A percentile compares a stretch with the other conserved stretches of the same genome.
Evolutionary conservation across 2,113 vertebrate species (phyloP).

Genomic region (Dipodomys spectabilis): DNA sequence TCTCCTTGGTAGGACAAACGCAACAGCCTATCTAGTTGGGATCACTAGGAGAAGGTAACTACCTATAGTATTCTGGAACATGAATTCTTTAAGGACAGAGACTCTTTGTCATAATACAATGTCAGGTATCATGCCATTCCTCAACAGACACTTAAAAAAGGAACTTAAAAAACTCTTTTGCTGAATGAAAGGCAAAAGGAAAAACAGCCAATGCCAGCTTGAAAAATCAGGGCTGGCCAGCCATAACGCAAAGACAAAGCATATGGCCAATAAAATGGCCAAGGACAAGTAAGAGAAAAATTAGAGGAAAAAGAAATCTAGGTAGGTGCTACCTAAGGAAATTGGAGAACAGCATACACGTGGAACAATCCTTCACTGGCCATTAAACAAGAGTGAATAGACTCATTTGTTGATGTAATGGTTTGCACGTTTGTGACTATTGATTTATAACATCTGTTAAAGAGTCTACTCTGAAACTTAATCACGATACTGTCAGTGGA

Average conservation of each 20-base stretch:
- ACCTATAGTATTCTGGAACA: background rate
- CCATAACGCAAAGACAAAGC: background rate
- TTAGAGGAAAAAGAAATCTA: background rate
- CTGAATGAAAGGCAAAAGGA: background rate
- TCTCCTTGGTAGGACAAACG: background rate
- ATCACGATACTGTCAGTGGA: conserved; percentile 21
- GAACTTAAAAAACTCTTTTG: background rate
- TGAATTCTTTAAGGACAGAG: background rate
- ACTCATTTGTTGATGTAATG: conserved; percentile 28
- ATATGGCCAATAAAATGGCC: background rate
- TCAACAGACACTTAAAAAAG: background rate
- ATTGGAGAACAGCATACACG: background rate
- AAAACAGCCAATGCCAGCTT: background rate
- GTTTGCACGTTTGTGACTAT: conserved; percentile 47
- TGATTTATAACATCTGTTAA: conserved; percentile 44
- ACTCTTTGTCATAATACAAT: background rate
- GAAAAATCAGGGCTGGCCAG: background rate
- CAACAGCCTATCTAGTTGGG: background rate
- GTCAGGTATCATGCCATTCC: background rate
- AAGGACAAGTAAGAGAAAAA: background rate
- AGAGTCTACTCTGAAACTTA: conserved; percentile 38
- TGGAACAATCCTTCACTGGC: background rate
- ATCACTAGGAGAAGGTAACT: background rate
- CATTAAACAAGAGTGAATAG: conserved; percentile 43
- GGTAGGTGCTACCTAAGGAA: background rate